Evolutionary conservation across 2,797 vertebrate species (phyloP).

Genomic region (Muraenolepis orangiensis): DNA sequence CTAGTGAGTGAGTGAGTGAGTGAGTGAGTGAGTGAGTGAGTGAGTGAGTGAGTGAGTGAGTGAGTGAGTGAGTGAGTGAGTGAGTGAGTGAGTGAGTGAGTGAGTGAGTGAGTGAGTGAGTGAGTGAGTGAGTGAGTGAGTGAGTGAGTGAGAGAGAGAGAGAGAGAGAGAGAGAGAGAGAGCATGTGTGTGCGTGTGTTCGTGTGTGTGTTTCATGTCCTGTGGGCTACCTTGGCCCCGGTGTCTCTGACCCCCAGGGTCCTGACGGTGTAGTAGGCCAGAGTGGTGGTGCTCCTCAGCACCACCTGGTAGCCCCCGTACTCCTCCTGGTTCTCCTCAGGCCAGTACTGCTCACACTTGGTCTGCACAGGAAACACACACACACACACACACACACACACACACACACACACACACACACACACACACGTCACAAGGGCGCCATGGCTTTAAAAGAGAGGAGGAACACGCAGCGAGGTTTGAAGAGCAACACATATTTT

Average conservation of each 20-base stretch:
- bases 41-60: background rate
- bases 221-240: conserved; percentile 82
- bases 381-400: background rate
- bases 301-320: conserved; percentile 89
- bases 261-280: conserved; percentile 91
- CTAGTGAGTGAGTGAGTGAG: background rate
- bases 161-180: too few relatives aligned
- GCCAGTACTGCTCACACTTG: conserved; percentile 98
- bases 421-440: background rate
- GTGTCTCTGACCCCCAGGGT: conserved; percentile 85
- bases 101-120: background rate
- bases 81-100: too few relatives aligned
- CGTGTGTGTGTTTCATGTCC: too few relatives aligned
- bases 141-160: background rate
- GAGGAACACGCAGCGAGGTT: too few relatives aligned
- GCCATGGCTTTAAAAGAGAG: background rate
- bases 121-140: too few relatives aligned
- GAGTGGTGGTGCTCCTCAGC: conserved; percentile 80
- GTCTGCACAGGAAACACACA: conserved; percentile 71
- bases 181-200: too few relatives aligned
- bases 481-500: too few relatives aligned
- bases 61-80: too few relatives aligned
- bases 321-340: conserved; percentile 86
- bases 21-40: too few relatives aligned
- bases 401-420: background rate